phyloP scores from a whole-genome alignment of 2,113 vertebrate species.

The Ictidomys tridecemlineatus region DNA sequence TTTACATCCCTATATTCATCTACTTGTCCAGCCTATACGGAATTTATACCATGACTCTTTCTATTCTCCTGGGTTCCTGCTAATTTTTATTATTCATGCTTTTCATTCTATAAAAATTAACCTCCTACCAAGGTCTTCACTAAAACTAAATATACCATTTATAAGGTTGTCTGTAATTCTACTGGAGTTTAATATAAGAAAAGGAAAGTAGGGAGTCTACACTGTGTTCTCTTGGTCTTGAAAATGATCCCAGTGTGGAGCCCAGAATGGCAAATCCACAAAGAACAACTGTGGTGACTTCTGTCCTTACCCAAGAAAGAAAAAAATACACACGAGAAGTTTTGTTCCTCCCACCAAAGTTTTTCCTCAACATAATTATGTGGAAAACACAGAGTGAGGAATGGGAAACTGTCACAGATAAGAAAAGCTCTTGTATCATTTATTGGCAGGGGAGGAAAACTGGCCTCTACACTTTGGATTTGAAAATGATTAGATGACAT shows the following conservation, averaged over 20 bases:
- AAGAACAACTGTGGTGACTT: conserved; percentile 91
- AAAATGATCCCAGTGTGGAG: conserved; percentile 91
- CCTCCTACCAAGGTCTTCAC: not conserved
- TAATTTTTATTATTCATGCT: not conserved
- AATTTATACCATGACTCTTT: not conserved
- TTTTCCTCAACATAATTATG: not conserved
- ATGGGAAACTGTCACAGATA: not conserved
- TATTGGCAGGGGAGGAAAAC: not conserved
- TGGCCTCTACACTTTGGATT: not conserved
- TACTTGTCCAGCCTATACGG: not conserved
- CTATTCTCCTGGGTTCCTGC: not conserved
- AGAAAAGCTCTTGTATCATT: not conserved
- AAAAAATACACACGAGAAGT: not conserved
- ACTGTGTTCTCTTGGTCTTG: conserved; percentile 88
- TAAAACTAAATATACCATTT: not conserved
- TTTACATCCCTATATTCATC: not conserved
- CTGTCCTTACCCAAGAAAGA: conserved; percentile 89
- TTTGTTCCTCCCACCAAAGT: not conserved
- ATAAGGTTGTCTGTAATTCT: not conserved
- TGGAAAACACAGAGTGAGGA: not conserved
- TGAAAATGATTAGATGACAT: not conserved
- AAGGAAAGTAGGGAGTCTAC: not conserved
- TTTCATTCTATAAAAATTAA: not conserved
- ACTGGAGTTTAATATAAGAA: not conserved
- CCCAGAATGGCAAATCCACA: conserved; percentile 94